Base-by-base conservation (phyloP, 1,140 invertebrate genomes). In the Hylyphantes graminicola region DNA sequence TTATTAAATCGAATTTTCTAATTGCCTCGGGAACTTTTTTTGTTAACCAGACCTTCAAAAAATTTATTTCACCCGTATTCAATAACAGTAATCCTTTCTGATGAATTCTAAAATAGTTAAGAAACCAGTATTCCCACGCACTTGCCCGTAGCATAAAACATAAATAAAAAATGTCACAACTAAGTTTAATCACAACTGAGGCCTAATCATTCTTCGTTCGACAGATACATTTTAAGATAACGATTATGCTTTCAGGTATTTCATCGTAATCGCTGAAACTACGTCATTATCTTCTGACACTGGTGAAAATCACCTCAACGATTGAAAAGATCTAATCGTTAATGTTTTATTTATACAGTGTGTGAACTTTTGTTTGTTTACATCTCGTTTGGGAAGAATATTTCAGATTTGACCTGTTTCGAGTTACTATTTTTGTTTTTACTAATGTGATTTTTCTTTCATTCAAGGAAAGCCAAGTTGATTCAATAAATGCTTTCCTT, bases 211-310 rank as follows among this genome's bases (percentile, higher is more conserved):
- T 70, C 68, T 48, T 70, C 68, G 19, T 70, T 10, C 68, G 11
- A 35, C 0, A 15, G 48, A 70, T 70, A 51, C 48, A 70, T 70
- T 17, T 3, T 19, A 51, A 17, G 68, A 70, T 70, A 70, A 17
- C 50, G 68, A 70, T 70, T 17, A 19, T 53, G 50, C 54, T 70
- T 70, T 48, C 68, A 70, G 68, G 68, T 70, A 70, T 51, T 21
- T 67, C 48, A 19, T 74, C 6, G 13, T 17, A 74, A 74, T 74
- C 72, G 15, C 59, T 74, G 68, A 53, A 72, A 12, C 35, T 51
- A 74, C 72, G 72, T 59, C 55, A 74, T 74, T 74, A 74, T 74
- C 72, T 13, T 74, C 59, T 74, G 53, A 35, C 53, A 59, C 19
- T 55, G 13, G 19, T n/a, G 55, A 59, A 59, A 74, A 74, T 57